phyloP scores from a whole-genome alignment of 1,140 invertebrate species.

The Agrypnia vestita region DNA sequence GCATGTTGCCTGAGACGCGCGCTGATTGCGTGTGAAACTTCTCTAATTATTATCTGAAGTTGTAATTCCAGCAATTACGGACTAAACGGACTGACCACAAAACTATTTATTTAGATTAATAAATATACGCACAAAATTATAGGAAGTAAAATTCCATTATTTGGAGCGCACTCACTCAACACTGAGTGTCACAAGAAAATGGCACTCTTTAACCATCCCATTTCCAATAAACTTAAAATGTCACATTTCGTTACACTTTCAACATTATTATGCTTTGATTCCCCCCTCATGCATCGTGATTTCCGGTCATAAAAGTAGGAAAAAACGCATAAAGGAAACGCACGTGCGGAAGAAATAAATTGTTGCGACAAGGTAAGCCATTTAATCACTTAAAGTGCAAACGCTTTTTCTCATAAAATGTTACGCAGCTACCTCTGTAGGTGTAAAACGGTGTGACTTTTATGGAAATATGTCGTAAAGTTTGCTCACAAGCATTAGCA shows the following conservation, averaged over 20 bases:
- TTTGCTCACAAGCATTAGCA: neutral
- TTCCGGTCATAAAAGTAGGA: constrained; percentile 58
- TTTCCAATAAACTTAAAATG: constrained; percentile 57
- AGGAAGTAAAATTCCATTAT: no score
- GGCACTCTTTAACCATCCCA: neutral
- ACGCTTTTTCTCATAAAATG: constrained; percentile 45
- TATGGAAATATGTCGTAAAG: constrained; percentile 54
- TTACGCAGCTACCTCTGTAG: constrained; percentile 7
- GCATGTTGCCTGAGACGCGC: no score
- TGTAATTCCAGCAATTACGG: no score
- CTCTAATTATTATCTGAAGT: no score
- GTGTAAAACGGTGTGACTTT: constrained; percentile 34
- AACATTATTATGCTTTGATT: constrained; percentile 44
- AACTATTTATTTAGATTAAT: no score
- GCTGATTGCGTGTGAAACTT: no score
- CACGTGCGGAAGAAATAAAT: constrained; percentile 59
- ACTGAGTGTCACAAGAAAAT: no score
- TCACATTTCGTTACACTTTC: constrained; percentile 53
- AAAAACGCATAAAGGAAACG: constrained; percentile 57
- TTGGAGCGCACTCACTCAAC: no score
- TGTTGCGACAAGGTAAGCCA: constrained; percentile 54
- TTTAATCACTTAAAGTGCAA: constrained; percentile 59
- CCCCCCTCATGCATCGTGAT: constrained; percentile 56
- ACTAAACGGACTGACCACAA: no score
- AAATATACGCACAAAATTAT: no score